Evolutionary conservation across 2,797 vertebrate species (phyloP), one percentile per base, ranked within the genome.

Genomic region (Paramormyrops hopkinsi): DNA sequence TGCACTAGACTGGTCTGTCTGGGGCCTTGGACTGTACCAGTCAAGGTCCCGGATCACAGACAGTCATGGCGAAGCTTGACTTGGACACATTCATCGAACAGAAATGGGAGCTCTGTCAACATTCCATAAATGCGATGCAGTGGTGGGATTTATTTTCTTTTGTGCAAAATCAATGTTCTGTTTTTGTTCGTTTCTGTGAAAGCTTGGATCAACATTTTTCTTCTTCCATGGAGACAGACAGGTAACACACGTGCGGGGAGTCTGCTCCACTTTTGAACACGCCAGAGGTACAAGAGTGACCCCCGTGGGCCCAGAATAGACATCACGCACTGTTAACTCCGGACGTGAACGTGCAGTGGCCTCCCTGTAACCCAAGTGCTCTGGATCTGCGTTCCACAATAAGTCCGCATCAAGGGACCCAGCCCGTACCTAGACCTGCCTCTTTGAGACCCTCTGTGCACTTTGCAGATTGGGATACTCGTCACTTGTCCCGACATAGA

Each of bases 271-370:
- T 41, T 33, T 19, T 53, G 37, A 76, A 89, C 41, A 88, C 2
- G 22, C 19, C 48, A 29, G 88, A 12, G 29, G 37, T 59, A 25
- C 53, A 2, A 22, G 88, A 89, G 8, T 33, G 29, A 73, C 29
- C 29, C 62, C 29, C 65, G 12, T 17, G 65, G 29, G 65, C 65
- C 65, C 65, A 37, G 29, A 73, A 73, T 14, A 69, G 62, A 33
- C 9, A 69, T 69, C 12, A 6, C 7, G n/a, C 7, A 69, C 91
- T 86, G 76, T n/a, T 53, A 87, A 54, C 90, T 85, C 22, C 19
- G 33, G 12, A 12, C 2, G 8, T 91, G 33, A 88, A 90, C 69
- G 89, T 53, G 54, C 82, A 86, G 82, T 88, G 90, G 86, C 89
- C 90, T 54, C 22, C 59, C 79, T n/a, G 79, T 83, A 83, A n/a